A percentile compares a stretch with the other conserved stretches of the same genome.
phyloP scores from a whole-genome alignment of 2,888 invertebrate species.

The Lacanobia wlatinum region DNA sequence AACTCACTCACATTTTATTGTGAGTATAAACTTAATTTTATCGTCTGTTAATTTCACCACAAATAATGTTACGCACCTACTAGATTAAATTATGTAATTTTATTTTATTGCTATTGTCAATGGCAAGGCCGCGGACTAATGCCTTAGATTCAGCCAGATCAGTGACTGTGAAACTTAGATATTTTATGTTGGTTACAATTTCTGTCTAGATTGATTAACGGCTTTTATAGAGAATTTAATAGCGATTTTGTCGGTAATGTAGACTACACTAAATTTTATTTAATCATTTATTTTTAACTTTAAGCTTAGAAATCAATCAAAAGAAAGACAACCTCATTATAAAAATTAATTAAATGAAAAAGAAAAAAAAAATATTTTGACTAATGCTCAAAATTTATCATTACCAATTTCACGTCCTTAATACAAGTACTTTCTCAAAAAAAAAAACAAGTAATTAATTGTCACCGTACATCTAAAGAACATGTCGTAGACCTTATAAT shows the following conservation, averaged over 20 bases:
- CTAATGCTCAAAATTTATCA: conserved; percentile 1
- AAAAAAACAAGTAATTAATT: conserved; percentile 47
- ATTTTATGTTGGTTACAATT: conserved; percentile 14
- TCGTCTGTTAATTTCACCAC: conserved; percentile 91
- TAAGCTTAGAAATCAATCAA: neutral
- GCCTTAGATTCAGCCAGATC: conserved; percentile 74
- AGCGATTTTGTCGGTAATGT: neutral
- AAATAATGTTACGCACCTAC: conserved; percentile 87
- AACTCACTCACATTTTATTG: conserved; percentile 91
- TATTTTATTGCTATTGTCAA: conserved; percentile 83
- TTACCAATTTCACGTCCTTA: neutral
- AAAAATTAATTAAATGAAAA: neutral
- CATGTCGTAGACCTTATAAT: conserved; percentile 57
- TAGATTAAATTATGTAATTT: conserved; percentile 88
- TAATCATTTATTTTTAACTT: too few relatives aligned
- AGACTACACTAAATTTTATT: neutral
- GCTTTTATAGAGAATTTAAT: neutral
- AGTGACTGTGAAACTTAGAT: conserved; percentile 63
- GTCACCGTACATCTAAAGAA: conserved; percentile 57
- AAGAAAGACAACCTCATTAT: neutral
- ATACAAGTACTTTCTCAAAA: neutral
- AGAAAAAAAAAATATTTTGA: neutral
- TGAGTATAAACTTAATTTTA: conserved; percentile 91
- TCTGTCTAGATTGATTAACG: conserved; percentile 11
- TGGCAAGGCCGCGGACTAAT: conserved; percentile 80